Base-by-base conservation (phyloP, 2,797 vertebrate species). In the Neoniphon sammara region DNA sequence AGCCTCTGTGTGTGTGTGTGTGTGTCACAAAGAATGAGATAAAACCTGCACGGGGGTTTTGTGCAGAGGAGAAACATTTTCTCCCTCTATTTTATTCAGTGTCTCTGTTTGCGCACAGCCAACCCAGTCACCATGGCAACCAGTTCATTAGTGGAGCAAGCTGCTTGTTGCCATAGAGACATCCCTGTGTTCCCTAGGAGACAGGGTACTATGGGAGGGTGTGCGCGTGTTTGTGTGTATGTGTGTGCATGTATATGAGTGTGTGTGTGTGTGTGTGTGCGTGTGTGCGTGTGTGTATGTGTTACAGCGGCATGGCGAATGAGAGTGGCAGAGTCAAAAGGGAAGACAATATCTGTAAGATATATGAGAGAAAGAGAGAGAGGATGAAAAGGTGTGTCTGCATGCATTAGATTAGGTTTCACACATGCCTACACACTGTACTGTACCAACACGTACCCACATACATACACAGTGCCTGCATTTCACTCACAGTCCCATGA, bases 141-240 rank as follows among this genome's bases (percentile, higher is more conserved):
- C 93, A 47, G 87, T 91, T 94, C 94, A 95, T 94, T 94, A 93
- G 88, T 72, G 69, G 92, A 93, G 93, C 91, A 94, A 94, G 93
- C 92, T 89, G 91, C 93, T 91, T 91, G 94, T 95, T 95, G 90
- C 93, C 92, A 93, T 94, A 85, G 94, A 91, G 91, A 95, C 91
- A 88, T 91, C 72, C 77, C 85, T 85, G 91, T 91, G 91, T 93
- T 94, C 91, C 92, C 91, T 90, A 61, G 82, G 89, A 91, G 91
- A 93, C 83, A 70, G 81, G 88, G 89, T 85, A 90, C 87, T 81
- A 86, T 75, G 79, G 82, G 83, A 76, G 83, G 81, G 82, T 83
- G 85, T 68, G 2, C 82, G 70, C 61, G 70, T 50, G 25, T 23
- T 66, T 73, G 74, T n/a, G 23, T 31, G 47, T 30, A 30, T 52